Base-by-base conservation (phyloP, 2,888 invertebrate species). In the Apeira syringaria region DNA sequence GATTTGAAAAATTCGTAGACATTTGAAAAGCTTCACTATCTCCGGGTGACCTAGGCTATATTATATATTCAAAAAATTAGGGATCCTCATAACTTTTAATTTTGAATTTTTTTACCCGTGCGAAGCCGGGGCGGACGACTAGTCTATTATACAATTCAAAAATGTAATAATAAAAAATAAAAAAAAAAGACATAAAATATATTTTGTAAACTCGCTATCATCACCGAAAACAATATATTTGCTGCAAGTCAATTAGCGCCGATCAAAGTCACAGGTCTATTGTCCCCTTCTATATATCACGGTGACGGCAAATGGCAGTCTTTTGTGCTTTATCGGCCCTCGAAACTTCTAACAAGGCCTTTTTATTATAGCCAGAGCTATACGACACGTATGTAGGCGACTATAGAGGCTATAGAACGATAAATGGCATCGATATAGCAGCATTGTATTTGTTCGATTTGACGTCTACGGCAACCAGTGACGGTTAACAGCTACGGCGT, bases 301-400 rank as follows among this genome's bases (percentile, higher is more conserved):
- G 22, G 9, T 10, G 22, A 20, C 38, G 27, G 42, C 17, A 41
- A 48, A 53, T 31, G 44, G 45, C 37, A 22, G 20, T 35, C 35
- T 9, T 47, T 47, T 53, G 46, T 47, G 46, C 42, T 39, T 47
- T 51, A 54, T 50, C 47, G 43, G 3, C 36, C 7, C 35, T 44
- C 41, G 30, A 50, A 47, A 53, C 40, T 47, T 46, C 38, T 43
- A 50, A 54, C 48, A 49, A 50, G 48, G 25, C 24, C 35, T 42
- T 45, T 51, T 46, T 44, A 44, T 37, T 40, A 39, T 20, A 7
- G 20, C 20, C 1, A 20, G n/a, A n/a, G 20, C 20, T 20, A 20
- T 20, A n/a, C 2, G 20, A 20, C 2, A 2, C 2, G 7, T 20
- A 5, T n/a, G n/a, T n/a, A n/a, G n/a, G n/a, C n/a, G 2, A 3